Percentiles rank a stretch among this genome's conserved stretches.
Conservation (phyloP, 2,888 invertebrate species). For the Thymelicus acteon region DNA sequence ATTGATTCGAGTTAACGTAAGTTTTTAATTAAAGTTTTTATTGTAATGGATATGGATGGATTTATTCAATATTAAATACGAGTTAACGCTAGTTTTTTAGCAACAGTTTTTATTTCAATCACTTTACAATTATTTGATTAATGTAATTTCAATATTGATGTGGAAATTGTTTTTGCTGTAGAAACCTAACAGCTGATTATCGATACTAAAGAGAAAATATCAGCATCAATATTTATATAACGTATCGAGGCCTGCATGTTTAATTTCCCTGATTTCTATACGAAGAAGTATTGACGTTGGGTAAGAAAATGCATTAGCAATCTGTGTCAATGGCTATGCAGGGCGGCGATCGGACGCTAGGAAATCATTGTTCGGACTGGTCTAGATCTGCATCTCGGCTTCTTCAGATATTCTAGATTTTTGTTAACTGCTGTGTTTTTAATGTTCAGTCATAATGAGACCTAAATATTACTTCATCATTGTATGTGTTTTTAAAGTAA, state of each 20-base stretch:
- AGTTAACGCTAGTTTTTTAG: neutral
- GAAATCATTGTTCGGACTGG: constrained; percentile 30
- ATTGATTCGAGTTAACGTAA: neutral
- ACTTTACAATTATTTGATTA: neutral
- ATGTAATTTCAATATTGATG: constrained; percentile 1
- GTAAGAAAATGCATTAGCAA: constrained; percentile 33
- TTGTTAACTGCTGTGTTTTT: neutral
- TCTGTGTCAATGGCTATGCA: constrained; percentile 37
- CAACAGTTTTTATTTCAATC: neutral
- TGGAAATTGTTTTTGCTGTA: neutral
- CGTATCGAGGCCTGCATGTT: constrained; percentile 17
- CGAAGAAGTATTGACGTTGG: constrained; percentile 23
- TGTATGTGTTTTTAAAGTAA: no score
- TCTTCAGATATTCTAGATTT: constrained; percentile 1
- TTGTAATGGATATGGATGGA: neutral
- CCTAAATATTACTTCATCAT: no score
- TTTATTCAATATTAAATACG: neutral
- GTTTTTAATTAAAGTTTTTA: neutral
- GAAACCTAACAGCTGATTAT: neutral
- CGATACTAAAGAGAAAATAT: constrained; percentile 13
- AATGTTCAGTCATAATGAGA: no score
- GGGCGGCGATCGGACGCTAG: constrained; percentile 33
- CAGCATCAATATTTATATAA: constrained; percentile 19
- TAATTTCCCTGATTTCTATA: constrained; percentile 26
- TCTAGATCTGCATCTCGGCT: constrained; percentile 23